A percentile compares a stretch with the other conserved stretches of the same genome.
These are phyloP conservation scores for Siderastrea siderea DNA, from an alignment of 92 coral and sea anemone genomes.

Conservation along the genomic window DNA sequence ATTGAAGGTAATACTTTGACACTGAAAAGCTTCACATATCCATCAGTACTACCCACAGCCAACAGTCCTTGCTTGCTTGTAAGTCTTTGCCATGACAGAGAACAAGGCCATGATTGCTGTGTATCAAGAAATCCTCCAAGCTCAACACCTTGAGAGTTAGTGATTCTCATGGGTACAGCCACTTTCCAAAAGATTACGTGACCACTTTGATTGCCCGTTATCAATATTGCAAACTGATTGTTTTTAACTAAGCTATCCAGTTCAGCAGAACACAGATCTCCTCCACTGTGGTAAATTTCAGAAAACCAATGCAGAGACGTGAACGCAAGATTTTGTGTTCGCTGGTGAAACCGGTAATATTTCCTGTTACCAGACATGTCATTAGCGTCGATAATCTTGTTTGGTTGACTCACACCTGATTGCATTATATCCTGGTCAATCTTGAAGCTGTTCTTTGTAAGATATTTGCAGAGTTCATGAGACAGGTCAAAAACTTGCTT, in stretches of 20 bases:
- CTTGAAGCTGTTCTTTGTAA: slow-evolving; percentile 1
- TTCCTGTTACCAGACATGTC: background rate
- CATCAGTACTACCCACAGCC: slow-evolving; percentile 62
- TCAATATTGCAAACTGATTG: slow-evolving; percentile 51
- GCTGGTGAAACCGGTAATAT: slow-evolving; percentile 18
- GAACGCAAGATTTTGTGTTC: slow-evolving; percentile 16
- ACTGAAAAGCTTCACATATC: slow-evolving; percentile 58
- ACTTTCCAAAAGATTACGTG: slow-evolving; percentile 78
- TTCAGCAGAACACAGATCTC: background rate
- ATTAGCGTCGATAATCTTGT: background rate
- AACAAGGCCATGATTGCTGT: slow-evolving; percentile 23
- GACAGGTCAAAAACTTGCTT: slow-evolving; percentile 28
- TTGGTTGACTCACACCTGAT: background rate
- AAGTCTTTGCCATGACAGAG: slow-evolving; percentile 26
- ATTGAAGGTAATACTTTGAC: slow-evolving; percentile 39
- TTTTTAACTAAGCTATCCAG: background rate
- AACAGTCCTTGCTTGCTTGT: slow-evolving; percentile 24
- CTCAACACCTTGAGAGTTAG: slow-evolving; percentile 4
- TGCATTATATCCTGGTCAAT: slow-evolving; percentile 31
- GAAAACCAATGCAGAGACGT: slow-evolving; percentile 45
- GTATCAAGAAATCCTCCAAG: slow-evolving; percentile 28
- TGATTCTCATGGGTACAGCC: slow-evolving; percentile 32
- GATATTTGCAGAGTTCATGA: background rate
- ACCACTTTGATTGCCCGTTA: slow-evolving; percentile 76
- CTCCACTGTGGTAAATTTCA: slow-evolving; percentile 10